These are phyloP conservation scores for Chelidonichthys spinosus DNA, from an alignment of 2,797 vertebrate species.

Conservation along the genomic window DNA sequence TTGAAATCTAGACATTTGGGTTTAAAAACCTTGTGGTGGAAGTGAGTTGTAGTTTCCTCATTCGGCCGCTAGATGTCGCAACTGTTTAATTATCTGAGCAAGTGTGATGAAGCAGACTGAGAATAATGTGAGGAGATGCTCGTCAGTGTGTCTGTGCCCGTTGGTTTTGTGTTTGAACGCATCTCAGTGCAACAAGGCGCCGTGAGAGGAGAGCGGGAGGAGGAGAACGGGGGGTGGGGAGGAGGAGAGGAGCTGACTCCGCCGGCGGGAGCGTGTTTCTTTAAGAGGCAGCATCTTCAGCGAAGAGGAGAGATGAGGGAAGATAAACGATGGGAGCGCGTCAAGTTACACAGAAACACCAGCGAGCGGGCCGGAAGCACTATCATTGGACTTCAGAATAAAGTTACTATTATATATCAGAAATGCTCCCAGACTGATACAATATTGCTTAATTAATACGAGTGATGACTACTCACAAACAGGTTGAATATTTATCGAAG, in stretches of 20 bases:
- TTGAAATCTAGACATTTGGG: background rate
- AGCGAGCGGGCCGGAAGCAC: conserved; percentile 12
- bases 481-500: background rate
- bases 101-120: background rate
- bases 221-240: background rate
- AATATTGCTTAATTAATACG: background rate
- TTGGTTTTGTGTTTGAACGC: background rate
- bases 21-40: background rate
- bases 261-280: conserved; percentile 49
- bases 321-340: conserved; percentile 50
- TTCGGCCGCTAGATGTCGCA: conserved; percentile 39
- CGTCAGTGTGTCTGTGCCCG: rapidly evolving
- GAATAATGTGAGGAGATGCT: background rate
- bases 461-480: background rate
- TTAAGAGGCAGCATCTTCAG: conserved; percentile 77
- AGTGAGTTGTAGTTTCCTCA: background rate
- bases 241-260: background rate
- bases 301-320: conserved; percentile 42
- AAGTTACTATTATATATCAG: background rate
- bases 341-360: conserved; percentile 41
- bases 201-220: background rate
- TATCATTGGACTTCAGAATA: conserved; percentile 32
- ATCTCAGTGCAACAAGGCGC: rapidly evolving
- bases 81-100: background rate
- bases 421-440: background rate